Evolutionary conservation across 2,888 invertebrate genomes (phyloP), one percentile per base, ranked within the genome.

Genomic region (Cistogaster globosa): DNA sequence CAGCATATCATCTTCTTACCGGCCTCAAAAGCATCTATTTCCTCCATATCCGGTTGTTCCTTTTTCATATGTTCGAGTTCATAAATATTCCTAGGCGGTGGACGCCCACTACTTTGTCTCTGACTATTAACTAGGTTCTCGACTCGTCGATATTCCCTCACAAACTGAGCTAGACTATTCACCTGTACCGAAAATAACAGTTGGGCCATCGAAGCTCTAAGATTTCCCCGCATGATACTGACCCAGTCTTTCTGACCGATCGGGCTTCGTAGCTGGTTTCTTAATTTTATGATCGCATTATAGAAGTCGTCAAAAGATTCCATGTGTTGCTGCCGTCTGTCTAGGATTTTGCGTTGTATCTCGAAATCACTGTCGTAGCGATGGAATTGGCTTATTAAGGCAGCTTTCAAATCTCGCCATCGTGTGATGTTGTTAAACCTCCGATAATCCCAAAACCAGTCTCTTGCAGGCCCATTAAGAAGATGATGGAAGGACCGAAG

Each of bases 251-350:
- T 60, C 1, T 60, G 38, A 1, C 18, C 60, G 1, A 18, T 38
- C 1, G 45, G 45, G 14, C 58, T 58, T 5, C 58, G 4, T 2
- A 58, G 18, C n/a, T 51, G 67, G 8, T 48, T 67, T 7, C 67
- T 22, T 3, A 67, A 11, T 16, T 67, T 67, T 0, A 67, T 26
- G 2, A 67, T 14, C 1, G 51, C n/a, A 16, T 18, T 67, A 8
- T 32, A 67, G 18, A 51, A 67, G 18, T 67, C 67, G 0, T 67
- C 67, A 32, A 67, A 51, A 0, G 67, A 18, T 12, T 67, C 51
- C n/a, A 22, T n/a, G 2, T 1, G 16, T 3, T 48, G 45, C 4
- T 48, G 63, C 0, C 48, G 5, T 11, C 48, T 0, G 16, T 45
- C 63, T 3, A 65, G 6, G 2, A 65, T 65, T 48, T 14, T 65